phyloP scores from a whole-genome alignment of 2,888 invertebrate species.

The Tenthredo mesomela region DNA sequence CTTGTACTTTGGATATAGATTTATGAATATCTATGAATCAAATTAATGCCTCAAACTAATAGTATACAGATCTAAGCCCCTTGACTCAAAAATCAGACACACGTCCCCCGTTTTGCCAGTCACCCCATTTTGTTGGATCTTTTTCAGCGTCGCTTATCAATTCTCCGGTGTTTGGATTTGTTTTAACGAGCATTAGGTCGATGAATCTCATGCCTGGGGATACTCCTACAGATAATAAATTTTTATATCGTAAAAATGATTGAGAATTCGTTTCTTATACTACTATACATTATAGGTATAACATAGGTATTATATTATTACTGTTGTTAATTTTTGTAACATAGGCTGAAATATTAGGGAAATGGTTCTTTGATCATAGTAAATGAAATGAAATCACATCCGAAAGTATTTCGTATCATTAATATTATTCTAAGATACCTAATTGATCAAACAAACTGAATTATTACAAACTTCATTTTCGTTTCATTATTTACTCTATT shows the following conservation, averaged over 20 bases:
- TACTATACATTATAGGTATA: not conserved
- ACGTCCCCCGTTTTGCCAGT: conserved; percentile 71
- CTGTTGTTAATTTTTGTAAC: conserved; percentile 44
- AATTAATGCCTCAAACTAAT: conserved; percentile 51
- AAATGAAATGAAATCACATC: not conserved
- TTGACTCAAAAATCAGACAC: conserved; percentile 70
- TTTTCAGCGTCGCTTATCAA: conserved; percentile 66
- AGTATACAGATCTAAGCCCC: conserved; percentile 43
- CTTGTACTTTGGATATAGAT: conserved; percentile 62
- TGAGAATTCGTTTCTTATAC: conserved; percentile 21
- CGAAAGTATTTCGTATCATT: conserved; percentile 17
- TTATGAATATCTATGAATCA: conserved; percentile 56
- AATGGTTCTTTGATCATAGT: not conserved
- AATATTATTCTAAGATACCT: conserved; percentile 12
- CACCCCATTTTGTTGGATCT: conserved; percentile 73
- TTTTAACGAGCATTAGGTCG: conserved; percentile 67
- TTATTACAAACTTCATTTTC: not conserved
- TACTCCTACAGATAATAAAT: conserved; percentile 54
- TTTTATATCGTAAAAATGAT: not conserved
- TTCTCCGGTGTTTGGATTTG: conserved; percentile 67
- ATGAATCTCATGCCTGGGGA: conserved; percentile 62
- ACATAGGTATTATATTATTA: conserved; percentile 29
- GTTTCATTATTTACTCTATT: not conserved
- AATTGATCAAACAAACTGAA: conserved; percentile 1
- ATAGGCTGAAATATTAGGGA: not conserved